Evolutionary conservation across 2,888 invertebrate species (phyloP).

Genomic region (Macrophya alboannulata): DNA sequence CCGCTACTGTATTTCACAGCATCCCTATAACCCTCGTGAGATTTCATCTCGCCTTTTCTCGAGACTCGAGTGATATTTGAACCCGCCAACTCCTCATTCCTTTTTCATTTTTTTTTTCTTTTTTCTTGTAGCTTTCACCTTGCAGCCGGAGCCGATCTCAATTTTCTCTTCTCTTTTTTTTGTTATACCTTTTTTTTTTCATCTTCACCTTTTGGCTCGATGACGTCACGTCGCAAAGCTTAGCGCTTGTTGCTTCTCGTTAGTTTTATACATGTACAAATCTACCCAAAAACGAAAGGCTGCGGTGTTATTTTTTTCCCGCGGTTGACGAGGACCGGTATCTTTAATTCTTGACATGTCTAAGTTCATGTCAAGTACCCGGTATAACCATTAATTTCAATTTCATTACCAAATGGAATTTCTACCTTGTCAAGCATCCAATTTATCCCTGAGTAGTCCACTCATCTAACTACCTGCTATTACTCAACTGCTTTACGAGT

Average conservation of each 20-base stretch:
- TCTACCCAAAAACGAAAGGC: no score
- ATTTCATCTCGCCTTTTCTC: slow-evolving; percentile 43
- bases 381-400: neutral
- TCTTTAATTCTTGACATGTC: neutral
- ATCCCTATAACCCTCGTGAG: slow-evolving; percentile 29
- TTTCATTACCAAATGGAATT: slow-evolving; percentile 10
- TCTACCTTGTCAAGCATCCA: slow-evolving; percentile 9
- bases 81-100: neutral
- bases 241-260: neutral
- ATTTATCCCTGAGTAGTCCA: neutral
- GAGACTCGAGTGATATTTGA: neutral
- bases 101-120: neutral
- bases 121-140: neutral
- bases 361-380: neutral
- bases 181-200: neutral
- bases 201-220: neutral
- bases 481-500: slow-evolving; percentile 4
- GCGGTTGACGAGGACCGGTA: neutral
- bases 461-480: neutral
- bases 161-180: neutral
- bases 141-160: neutral
- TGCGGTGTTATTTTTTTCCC: no score
- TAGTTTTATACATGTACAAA: no score
- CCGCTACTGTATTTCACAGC: slow-evolving; percentile 8
- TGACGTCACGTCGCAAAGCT: neutral